Evolutionary conservation across 2,113 vertebrate genomes (phyloP), one percentile per base, ranked within the genome.

Genomic region (Calyptomena viridis): DNA sequence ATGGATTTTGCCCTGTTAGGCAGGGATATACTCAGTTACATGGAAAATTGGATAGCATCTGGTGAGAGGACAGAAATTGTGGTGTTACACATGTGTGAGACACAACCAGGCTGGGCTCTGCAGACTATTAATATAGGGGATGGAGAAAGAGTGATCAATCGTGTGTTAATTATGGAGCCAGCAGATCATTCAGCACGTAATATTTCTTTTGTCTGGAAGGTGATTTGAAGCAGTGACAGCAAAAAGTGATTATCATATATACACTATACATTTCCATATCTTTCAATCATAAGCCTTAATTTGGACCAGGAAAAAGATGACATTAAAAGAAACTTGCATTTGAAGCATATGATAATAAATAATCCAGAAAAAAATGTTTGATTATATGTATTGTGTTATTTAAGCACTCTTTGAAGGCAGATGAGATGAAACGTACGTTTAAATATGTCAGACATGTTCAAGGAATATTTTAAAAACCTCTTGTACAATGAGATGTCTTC

Each of bases 341-440:
- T 89, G 59, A 75, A 87, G n/a, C 25, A 59, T 47, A 60, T 16
- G n/a, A 72, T 87, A 84, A 89, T 92, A 77, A 87, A 67, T 81
- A 72, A 96, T 30, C 24, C 44, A 91, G 86, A 67, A 91, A 88
- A 89, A 92, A 64, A 59, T 0, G 56, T 89, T 72, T 87, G 84
- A 94, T 95, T 94, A 81, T 40, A 87, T 60, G 37, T 93, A 89
- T 79, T 89, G 74, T 56, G 40, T 94, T 96, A 94, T 68, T 89
- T 72, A 84, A 93, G 77, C 53, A 25, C 40, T 94, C 91, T 95
- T 91, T 68, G 66, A 95, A 96, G 77, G 74, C 50, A 93, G 89
- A 69, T 49, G 46, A 91, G 66, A 84, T 53, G 56, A 95, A 96
- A 91, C 0, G 2, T 74, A 44, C 81, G 49, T 82, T 96, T 89